Conservation (phyloP, 2,113 vertebrate species). For the Zapus hudsonius region DNA sequence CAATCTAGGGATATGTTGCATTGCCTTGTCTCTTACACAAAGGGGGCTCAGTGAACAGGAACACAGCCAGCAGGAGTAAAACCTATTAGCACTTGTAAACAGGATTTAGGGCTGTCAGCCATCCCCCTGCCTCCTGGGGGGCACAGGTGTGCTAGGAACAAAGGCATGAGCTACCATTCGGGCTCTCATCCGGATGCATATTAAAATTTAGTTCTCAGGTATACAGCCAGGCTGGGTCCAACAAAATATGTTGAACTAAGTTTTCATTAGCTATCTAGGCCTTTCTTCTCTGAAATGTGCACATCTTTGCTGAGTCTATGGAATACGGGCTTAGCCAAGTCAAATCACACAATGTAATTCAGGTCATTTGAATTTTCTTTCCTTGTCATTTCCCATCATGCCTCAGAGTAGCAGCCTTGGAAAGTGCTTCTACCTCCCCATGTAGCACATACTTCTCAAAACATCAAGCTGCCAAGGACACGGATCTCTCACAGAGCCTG, state of each 20-base stretch:
- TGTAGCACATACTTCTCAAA: neutral
- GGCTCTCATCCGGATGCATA: too few relatives aligned
- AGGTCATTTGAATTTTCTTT: conserved; percentile 60
- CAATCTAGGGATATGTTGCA: too few relatives aligned
- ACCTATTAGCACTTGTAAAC: too few relatives aligned
- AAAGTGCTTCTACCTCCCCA: neutral
- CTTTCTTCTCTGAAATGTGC: conserved; percentile 25
- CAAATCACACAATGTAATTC: conserved; percentile 63
- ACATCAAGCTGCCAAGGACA: neutral
- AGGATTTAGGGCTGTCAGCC: too few relatives aligned
- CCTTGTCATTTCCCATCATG: conserved; percentile 60
- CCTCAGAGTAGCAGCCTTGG: neutral
- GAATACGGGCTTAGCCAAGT: conserved; percentile 58
- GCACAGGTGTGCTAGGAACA: too few relatives aligned
- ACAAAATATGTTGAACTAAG: conserved; percentile 17
- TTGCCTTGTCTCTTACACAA: too few relatives aligned
- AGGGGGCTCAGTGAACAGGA: too few relatives aligned
- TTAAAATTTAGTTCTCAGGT: too few relatives aligned
- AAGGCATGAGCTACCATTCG: too few relatives aligned
- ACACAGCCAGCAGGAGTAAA: too few relatives aligned
- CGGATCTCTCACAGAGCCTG: neutral
- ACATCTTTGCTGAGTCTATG: conserved; percentile 5
- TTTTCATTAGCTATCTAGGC: conserved; percentile 54
- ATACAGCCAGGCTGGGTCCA: too few relatives aligned
- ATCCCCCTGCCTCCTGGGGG: too few relatives aligned